Percentiles rank a stretch among this genome's conserved stretches.
phyloP scores from a whole-genome alignment of 2,797 vertebrate genomes.

The Spinibarbus caldwelli region DNA sequence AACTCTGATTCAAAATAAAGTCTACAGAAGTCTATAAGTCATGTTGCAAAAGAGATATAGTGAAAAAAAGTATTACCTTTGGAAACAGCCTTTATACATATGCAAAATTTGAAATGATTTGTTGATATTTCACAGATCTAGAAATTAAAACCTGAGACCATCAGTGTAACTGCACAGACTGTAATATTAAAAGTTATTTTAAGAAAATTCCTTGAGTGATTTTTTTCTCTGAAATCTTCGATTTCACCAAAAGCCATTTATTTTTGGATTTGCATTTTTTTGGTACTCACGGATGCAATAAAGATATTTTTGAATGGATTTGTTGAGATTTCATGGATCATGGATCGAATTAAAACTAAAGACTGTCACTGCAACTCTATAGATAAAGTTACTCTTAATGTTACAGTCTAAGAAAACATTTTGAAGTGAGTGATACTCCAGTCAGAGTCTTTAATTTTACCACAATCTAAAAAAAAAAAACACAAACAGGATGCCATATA shows the following conservation, averaged over 20 bases:
- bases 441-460: no score
- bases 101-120: neutral
- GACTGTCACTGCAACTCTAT: neutral
- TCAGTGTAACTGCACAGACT: neutral
- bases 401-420: neutral
- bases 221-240: no score
- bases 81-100: neutral
- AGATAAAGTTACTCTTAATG: neutral
- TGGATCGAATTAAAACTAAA: neutral
- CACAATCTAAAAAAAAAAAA: neutral
- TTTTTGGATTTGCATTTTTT: neutral
- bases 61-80: neutral
- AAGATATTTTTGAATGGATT: neutral
- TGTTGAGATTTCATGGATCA: neutral
- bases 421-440: neutral
- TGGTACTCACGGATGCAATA: neutral
- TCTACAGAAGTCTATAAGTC: neutral
- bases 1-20: no score
- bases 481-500: neutral
- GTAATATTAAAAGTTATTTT: neutral
- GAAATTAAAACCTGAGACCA: neutral
- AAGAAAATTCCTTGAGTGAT: neutral
- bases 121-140: neutral
- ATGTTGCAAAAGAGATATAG: no score
- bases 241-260: neutral